Conservation (phyloP, 2,797 vertebrate genomes). For the Phrynocephalus vlangalii region DNA sequence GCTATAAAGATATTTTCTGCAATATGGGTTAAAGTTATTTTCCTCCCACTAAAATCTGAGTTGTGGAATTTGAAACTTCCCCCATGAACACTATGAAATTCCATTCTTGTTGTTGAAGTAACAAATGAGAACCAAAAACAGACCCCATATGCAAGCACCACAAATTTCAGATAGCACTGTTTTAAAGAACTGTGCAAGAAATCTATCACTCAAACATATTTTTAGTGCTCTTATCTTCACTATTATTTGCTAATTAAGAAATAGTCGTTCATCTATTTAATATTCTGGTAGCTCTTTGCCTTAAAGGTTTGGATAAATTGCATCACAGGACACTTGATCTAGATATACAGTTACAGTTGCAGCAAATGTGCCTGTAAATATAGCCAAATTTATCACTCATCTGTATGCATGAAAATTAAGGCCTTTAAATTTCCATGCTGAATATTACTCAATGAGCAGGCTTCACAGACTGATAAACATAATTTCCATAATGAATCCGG, state of each 20-base stretch:
- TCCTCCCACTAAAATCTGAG: neutral
- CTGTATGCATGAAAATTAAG: slow-evolving; percentile 20
- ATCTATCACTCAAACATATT: neutral
- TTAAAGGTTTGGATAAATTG: slow-evolving; percentile 22
- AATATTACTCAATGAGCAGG: slow-evolving; percentile 34
- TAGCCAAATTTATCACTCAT: slow-evolving; percentile 26
- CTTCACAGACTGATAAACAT: slow-evolving; percentile 27
- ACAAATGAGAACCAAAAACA: neutral
- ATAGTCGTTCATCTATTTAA: slow-evolving; percentile 1
- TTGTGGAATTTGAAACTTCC: neutral
- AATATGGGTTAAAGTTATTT: neutral
- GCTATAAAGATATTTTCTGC: neutral
- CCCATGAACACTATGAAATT: neutral
- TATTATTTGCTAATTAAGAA: slow-evolving; percentile 4
- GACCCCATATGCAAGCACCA: no score
- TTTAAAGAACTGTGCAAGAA: neutral
- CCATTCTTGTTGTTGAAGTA: neutral
- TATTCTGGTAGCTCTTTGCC: neutral
- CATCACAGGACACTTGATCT: slow-evolving; percentile 1
- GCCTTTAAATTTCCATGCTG: slow-evolving; percentile 10
- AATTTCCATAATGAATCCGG: slow-evolving; percentile 39
- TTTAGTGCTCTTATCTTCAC: neutral
- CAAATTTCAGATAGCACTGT: neutral
- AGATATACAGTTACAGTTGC: neutral
- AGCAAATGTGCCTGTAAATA: neutral